Evolutionary conservation across 2,888 invertebrate genomes (phyloP), one percentile per base, ranked within the genome.

Genomic region (Phyllotreta cruciferae): DNA sequence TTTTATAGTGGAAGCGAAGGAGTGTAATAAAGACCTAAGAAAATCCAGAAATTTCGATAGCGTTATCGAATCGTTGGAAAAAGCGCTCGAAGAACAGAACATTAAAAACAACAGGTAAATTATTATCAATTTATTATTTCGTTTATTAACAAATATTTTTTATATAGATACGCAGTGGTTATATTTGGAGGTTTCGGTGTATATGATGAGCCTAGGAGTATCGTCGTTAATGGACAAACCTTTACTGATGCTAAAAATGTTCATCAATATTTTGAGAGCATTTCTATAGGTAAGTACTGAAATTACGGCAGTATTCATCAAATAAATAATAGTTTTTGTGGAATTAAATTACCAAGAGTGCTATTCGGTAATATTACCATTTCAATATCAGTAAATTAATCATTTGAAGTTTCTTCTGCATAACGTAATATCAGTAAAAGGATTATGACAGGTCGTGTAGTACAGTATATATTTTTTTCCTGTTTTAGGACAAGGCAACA

Each of bases 1-100:
- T 56, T 93, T 97, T 79, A 88, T 97, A 56, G 85, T 96, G 0
- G 96, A 97, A 76, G 93, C 94, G 1, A 91, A 91, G 71, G 82
- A 84, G 4, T 96, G 96, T 79, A 96, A 96, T 82, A 83, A 83
- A 67, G 87, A 90, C 70, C 79, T 93, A 0, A 84, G 85, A 39
- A 84, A 83, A 62, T 84, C 83, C 57, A 89, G 88, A 73, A 92
- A 88, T 71, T 85, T 93, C 55, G 90, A 90, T 73, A 81, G 86
- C 3, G 83, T 94, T 42, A 80, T 91, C 0, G 85, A 85, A 49
- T 85, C 87, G 6, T 80, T 94, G 45, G 87, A 89, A 68, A 89
- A 88, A 69, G 92, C 92, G 74, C 78, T 94, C 39, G 82, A 81
- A 11, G 87, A 86, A 1, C 83, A 84, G 42, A 86, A 87, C 58